phyloP scores from a whole-genome alignment of 2,797 vertebrate genomes.

The Ctenopoma multispine region DNA sequence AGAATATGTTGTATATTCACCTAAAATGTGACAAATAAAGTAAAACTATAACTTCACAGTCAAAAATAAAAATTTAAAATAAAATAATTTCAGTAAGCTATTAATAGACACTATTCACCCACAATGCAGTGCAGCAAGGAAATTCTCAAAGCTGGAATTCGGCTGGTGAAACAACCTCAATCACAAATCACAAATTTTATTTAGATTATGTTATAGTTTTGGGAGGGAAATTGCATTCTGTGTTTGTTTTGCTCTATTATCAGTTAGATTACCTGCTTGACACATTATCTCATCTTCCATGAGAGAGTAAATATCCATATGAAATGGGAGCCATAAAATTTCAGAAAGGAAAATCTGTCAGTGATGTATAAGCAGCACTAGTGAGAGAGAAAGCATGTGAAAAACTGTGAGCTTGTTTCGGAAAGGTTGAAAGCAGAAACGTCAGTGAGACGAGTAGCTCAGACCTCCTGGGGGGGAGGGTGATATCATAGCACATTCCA shows the following conservation, averaged over 20 bases:
- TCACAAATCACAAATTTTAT: too few relatives aligned
- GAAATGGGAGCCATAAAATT: conserved; percentile 17
- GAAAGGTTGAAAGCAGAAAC: conserved; percentile 16
- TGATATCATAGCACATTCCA: conserved; percentile 80
- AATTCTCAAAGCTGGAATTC: conserved; percentile 8
- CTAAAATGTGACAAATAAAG: not conserved
- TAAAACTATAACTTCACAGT: not conserved
- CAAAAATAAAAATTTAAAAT: not conserved
- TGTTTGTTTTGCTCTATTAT: not conserved
- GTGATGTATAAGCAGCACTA: conserved; percentile 1
- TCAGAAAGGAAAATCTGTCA: conserved; percentile 51
- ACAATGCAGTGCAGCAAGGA: not conserved
- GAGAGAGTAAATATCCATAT: conserved; percentile 33
- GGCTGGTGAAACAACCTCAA: not conserved
- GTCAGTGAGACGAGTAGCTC: conserved; percentile 42
- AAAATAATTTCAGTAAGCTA: not conserved
- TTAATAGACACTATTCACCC: not conserved
- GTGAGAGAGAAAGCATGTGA: conserved; percentile 37
- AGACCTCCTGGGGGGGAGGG: conserved; percentile 47
- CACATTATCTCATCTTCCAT: conserved; percentile 62
- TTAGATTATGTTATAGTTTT: too few relatives aligned
- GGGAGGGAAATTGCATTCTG: too few relatives aligned
- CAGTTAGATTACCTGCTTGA: conserved; percentile 3
- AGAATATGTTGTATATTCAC: not conserved
- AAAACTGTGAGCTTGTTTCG: conserved; percentile 13